Conservation (phyloP, 1,140 invertebrate genomes). For the Ceratosolen solmsi region DNA sequence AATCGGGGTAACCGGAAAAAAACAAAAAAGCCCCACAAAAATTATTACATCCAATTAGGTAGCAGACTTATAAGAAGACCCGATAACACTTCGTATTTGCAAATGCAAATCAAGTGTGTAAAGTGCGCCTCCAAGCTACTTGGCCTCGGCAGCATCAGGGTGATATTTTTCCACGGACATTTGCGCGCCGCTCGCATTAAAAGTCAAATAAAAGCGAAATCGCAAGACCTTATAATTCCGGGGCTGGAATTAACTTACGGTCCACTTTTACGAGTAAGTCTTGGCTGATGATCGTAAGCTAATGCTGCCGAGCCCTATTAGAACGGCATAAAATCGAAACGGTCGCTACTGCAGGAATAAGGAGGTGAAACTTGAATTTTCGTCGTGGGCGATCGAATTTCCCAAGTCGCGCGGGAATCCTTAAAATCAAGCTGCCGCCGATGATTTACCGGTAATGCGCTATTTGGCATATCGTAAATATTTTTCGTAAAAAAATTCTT, state of each 20-base stretch:
- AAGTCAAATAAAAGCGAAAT: background rate
- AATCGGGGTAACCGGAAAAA: background rate
- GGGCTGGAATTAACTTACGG: background rate
- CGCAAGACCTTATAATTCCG: background rate
- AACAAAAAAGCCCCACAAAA: background rate
- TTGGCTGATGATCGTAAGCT: background rate
- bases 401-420: background rate
- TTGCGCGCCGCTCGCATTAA: background rate
- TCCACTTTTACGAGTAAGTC: conserved; percentile 3
- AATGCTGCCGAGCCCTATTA: background rate
- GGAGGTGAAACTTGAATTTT: background rate
- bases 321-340: background rate
- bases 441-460: no score
- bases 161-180: background rate
- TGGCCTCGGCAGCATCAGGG: no score
- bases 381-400: background rate
- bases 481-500: no score
- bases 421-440: background rate
- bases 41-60: conserved; percentile 41
- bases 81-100: background rate
- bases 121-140: conserved; percentile 1
- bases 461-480: no score
- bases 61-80: background rate
- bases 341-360: no score
- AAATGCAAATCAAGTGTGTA: conserved; percentile 29